Conservation (phyloP, 1,140 invertebrate species). For the Radopholus similis region DNA sequence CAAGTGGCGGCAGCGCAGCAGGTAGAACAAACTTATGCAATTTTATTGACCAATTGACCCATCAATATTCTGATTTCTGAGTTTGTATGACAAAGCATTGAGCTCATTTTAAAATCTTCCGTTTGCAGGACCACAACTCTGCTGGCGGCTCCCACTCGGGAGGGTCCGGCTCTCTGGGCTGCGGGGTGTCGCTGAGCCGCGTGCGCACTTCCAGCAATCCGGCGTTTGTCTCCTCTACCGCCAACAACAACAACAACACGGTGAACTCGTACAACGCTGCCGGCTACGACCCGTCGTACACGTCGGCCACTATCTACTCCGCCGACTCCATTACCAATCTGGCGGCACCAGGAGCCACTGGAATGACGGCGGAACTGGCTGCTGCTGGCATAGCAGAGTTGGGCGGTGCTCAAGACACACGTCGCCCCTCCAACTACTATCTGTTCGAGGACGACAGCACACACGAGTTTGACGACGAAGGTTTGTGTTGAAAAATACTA, state of each 20-base stretch:
- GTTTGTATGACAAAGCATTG: not conserved
- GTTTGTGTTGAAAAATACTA: conserved; percentile 19
- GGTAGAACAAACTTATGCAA: not conserved
- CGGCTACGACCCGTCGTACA: conserved; percentile 47
- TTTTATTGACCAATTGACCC: not conserved
- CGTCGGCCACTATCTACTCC: conserved; percentile 56
- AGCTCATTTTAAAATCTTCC: not conserved
- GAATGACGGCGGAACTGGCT: not conserved
- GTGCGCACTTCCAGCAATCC: not conserved
- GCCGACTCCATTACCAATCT: conserved; percentile 29
- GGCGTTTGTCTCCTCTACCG: too few relatives aligned
- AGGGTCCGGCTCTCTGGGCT: not conserved
- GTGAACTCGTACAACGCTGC: not conserved
- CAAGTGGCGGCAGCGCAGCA: not conserved
- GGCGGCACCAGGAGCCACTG: conserved; percentile 9
- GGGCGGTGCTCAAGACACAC: conserved; percentile 8
- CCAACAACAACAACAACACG: conserved; percentile 25
- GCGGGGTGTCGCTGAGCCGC: not conserved
- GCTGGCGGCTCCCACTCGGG: not conserved
- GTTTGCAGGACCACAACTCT: conserved; percentile 4
- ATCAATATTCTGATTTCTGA: not conserved
- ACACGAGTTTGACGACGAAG: conserved; percentile 59
- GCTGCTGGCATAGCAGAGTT: conserved; percentile 8
- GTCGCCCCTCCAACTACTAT: conserved; percentile 52
- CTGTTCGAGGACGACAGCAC: conserved; percentile 56